Evolutionary conservation across 37 sponge, comb jelly and placozoan genomes (phyloP), one percentile per base, ranked within the genome.

Genomic region (Eunapius fragilis): DNA sequence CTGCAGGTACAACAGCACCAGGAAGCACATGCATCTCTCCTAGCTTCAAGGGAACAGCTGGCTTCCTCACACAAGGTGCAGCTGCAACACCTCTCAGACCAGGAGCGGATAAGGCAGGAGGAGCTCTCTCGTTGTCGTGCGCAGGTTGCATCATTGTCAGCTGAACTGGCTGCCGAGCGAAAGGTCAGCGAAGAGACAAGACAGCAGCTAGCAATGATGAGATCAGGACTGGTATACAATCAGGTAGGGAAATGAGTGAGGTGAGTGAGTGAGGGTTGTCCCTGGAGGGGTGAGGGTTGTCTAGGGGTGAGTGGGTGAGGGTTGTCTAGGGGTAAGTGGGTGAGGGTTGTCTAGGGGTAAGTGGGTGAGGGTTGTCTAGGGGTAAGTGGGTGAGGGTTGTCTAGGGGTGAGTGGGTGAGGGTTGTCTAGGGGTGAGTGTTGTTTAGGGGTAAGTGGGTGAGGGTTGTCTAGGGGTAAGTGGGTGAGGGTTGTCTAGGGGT

Each of bases 151-250:
- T 75, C 90, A 26, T 82, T 93, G 70, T 93, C 94, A 31, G 87
- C 88, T 14, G 94, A 93, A 78, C 81, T 93, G 30, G 84, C 94
- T 28, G 94, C 87, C 22, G 94, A 93, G 88, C 84, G 84, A 38
- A 76, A 71, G 48, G 72, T 93, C 22, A 41, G 35, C 17, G 94
- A 93, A 67, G 91, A 93, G 36, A 24, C 81, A 23, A 90, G 80
- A 41, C 67, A 83, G 26, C 77, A 89, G 74, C 30, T 90, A 28
- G 81, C 88, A 17, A 12, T 84, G 32, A 74, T 76, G 6, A 82
- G 79, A 83, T 58, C 58, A 58, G 58, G 58, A 4, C 58, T 13
- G 22, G 58, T 58, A 19, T 58, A 58, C 17, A 58, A 58, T 11
- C 58, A 58, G 58, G 58, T 58, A 41, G 41, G 41, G 41, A 9